Percentiles rank a stretch among this genome's conserved stretches.
Evolutionary conservation across 2,888 invertebrate species (phyloP).

Genomic region (Andrena flavipes): DNA sequence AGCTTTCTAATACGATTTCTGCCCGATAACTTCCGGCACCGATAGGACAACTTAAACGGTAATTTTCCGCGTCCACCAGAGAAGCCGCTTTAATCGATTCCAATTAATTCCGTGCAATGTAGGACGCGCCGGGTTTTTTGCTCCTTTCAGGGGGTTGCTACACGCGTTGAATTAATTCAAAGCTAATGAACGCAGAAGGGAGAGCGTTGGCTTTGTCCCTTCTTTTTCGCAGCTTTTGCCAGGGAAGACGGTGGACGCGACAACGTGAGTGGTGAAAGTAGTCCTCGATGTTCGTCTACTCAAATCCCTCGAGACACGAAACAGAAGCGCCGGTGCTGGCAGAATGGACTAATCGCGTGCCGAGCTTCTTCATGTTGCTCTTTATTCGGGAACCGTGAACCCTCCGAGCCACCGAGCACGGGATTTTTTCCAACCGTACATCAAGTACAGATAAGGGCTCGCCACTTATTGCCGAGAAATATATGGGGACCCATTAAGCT

Average conservation of each 20-base stretch:
- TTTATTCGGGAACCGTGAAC: slow-evolving; percentile 44
- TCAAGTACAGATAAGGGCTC: slow-evolving; percentile 65
- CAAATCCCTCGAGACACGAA: neutral
- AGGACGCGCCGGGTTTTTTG: neutral
- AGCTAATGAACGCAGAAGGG: neutral
- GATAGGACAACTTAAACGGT: slow-evolving; percentile 7
- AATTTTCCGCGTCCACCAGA: slow-evolving; percentile 7
- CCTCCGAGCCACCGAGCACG: slow-evolving; percentile 23
- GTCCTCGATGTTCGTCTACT: neutral
- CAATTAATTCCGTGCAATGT: slow-evolving; percentile 11
- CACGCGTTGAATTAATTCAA: neutral
- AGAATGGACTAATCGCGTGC: slow-evolving; percentile 58
- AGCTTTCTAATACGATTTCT: slow-evolving; percentile 24
- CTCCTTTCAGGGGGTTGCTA: neutral
- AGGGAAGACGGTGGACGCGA: too few relatives aligned
- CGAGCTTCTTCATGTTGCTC: slow-evolving; percentile 54
- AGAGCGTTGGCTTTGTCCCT: neutral
- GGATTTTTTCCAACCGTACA: slow-evolving; percentile 52
- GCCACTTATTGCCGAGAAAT: slow-evolving; percentile 68
- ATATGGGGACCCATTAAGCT: slow-evolving; percentile 62
- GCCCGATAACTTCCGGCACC: slow-evolving; percentile 5
- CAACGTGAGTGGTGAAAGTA: neutral
- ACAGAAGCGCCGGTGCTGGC: neutral
- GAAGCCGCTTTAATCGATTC: slow-evolving; percentile 33
- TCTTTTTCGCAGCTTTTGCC: too few relatives aligned